phyloP scores from a whole-genome alignment of 2,797 vertebrate species.

The Pogoniulus pusillus region DNA sequence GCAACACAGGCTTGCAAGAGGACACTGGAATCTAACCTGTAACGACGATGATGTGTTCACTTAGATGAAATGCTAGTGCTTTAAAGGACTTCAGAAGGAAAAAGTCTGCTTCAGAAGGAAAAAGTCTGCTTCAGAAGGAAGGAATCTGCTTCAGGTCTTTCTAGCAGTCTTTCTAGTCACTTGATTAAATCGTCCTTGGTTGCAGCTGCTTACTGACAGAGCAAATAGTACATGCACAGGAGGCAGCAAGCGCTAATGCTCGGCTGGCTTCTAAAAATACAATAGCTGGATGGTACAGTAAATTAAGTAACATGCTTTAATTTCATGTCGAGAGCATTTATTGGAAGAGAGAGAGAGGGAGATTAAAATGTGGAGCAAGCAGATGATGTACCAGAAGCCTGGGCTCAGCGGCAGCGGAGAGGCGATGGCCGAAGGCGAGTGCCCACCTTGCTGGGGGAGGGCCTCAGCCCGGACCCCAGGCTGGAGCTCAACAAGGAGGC shows the following conservation, averaged over 20 bases:
- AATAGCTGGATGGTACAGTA: conserved; percentile 21
- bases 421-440: conserved; percentile 19
- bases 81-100: not conserved
- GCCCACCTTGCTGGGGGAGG: conserved; percentile 4
- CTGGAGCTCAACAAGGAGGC: rapidly evolving
- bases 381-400: not conserved
- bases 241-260: conserved; percentile 13
- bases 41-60: not conserved
- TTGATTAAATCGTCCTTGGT: conserved; percentile 14
- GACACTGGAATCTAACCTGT: not conserved
- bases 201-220: not conserved
- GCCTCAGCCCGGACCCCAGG: rapidly evolving
- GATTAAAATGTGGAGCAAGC: conserved; percentile 21
- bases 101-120: no score
- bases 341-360: conserved; percentile 10
- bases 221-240: conserved; percentile 19
- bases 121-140: no score
- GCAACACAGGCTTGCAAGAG: not conserved
- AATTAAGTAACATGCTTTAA: conserved; percentile 55
- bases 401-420: not conserved
- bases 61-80: not conserved
- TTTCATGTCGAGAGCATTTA: conserved; percentile 38
- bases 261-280: conserved; percentile 56
- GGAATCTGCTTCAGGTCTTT: not conserved
- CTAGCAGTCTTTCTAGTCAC: not conserved